Conservation (phyloP, 92 coral and sea anemone species). For the Umimayanthus kanabou region DNA sequence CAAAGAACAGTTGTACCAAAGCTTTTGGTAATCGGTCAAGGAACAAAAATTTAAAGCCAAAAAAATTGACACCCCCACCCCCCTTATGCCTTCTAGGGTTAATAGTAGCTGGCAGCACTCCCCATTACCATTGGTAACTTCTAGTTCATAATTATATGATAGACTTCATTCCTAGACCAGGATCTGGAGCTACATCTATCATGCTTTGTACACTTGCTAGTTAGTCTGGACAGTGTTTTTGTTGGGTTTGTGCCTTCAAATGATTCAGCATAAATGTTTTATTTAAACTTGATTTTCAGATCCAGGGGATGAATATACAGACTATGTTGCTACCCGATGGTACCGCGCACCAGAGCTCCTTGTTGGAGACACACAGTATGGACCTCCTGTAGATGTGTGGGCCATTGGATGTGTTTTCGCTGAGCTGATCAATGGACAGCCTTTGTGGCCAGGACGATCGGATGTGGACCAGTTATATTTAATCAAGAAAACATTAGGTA, state of each 20-base stretch:
- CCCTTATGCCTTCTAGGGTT: too few species aligned
- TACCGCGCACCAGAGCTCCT: slow-evolving; percentile 98
- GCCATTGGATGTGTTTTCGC: slow-evolving; percentile 99
- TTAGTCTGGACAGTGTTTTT: neutral
- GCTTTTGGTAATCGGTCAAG: too few species aligned
- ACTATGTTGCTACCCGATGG: slow-evolving; percentile 98
- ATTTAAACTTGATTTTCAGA: slow-evolving; percentile 43
- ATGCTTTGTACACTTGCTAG: neutral
- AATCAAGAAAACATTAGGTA: slow-evolving; percentile 93
- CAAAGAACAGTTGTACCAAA: too few species aligned
- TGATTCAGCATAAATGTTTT: neutral
- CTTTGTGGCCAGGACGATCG: slow-evolving; percentile 96
- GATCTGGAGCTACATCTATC: neutral
- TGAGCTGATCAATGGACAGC: slow-evolving; percentile 86
- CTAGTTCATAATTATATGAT: too few species aligned
- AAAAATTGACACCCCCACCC: too few species aligned
- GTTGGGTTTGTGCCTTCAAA: neutral
- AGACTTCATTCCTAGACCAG: too few species aligned
- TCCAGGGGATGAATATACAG: slow-evolving; percentile 94
- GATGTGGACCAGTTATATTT: slow-evolving; percentile 94
- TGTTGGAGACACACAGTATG: slow-evolving; percentile 89
- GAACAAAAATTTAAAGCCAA: too few species aligned
- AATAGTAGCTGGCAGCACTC: too few species aligned
- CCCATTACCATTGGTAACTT: too few species aligned
- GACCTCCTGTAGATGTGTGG: slow-evolving; percentile 97